Conservation (phyloP, 2,797 vertebrate species). For the Triplophysa bombifrons region DNA sequence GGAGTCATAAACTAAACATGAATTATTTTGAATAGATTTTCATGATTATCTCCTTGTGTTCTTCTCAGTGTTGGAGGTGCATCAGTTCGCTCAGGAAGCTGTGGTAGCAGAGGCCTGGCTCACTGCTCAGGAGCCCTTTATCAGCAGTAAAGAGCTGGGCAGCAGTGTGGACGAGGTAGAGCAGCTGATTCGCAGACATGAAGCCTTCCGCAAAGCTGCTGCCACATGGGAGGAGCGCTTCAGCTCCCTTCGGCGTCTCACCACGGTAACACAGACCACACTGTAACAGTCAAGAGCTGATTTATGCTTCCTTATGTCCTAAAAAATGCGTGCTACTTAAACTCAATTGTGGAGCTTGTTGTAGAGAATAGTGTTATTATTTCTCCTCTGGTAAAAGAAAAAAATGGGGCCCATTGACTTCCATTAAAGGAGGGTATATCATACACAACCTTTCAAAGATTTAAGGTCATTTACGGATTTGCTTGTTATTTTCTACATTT, state of each 20-base stretch:
- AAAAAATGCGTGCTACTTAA: background rate
- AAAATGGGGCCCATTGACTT: too few relatives aligned
- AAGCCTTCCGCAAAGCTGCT: conserved; percentile 91
- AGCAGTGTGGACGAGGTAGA: conserved; percentile 94
- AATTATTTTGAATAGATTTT: background rate
- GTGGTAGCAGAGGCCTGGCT: conserved; percentile 96
- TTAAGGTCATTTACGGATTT: too few relatives aligned
- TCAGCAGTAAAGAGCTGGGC: conserved; percentile 88
- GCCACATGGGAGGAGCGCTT: conserved; percentile 94
- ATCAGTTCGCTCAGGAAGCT: conserved; percentile 96
- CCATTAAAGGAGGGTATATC: too few relatives aligned
- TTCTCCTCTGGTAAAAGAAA: too few relatives aligned
- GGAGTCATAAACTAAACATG: background rate
- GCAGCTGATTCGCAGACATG: conserved; percentile 90
- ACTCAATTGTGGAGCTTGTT: too few relatives aligned
- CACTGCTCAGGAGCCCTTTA: conserved; percentile 88
- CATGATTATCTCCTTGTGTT: background rate
- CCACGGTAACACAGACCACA: conserved; percentile 76
- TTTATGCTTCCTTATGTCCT: too few relatives aligned
- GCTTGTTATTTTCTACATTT: too few relatives aligned
- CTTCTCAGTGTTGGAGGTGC: conserved; percentile 88
- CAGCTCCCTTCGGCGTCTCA: conserved; percentile 91
- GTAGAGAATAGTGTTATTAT: too few relatives aligned
- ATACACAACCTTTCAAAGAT: too few relatives aligned
- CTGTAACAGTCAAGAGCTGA: background rate